Conservation (phyloP, 2,888 invertebrate species). For the Sphaerophoria rueppellii region DNA sequence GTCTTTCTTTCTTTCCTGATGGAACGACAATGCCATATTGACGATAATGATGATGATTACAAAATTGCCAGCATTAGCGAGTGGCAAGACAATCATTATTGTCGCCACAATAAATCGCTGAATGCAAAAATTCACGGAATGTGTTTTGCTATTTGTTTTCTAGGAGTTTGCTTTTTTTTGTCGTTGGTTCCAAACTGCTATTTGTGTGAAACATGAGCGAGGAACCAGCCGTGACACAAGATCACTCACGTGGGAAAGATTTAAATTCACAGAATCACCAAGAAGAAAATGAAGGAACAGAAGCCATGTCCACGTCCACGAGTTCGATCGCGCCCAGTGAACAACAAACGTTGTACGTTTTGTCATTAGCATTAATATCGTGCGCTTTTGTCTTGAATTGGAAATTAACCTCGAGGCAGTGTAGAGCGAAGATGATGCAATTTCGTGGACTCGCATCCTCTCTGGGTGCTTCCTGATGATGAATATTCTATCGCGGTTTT, state of each 20-base stretch:
- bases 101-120: constrained; percentile 53
- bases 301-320: background rate
- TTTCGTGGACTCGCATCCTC: background rate
- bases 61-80: constrained; percentile 68
- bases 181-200: constrained; percentile 29
- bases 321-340: constrained; percentile 20
- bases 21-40: constrained; percentile 44
- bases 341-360: constrained; percentile 36
- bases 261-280: background rate
- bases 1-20: constrained; percentile 27
- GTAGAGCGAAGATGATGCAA: constrained; percentile 45
- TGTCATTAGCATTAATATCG: constrained; percentile 70
- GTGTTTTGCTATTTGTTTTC: constrained; percentile 61
- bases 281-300: background rate
- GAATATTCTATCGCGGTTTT: constrained; percentile 40
- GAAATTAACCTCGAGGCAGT: constrained; percentile 58
- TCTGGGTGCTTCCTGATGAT: constrained; percentile 8
- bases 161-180: constrained; percentile 21
- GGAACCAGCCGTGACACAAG: constrained; percentile 54
- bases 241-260: constrained; percentile 69
- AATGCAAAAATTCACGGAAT: constrained; percentile 63
- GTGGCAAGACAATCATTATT: constrained; percentile 62
- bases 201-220: constrained; percentile 53
- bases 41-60: constrained; percentile 61
- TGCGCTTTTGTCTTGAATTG: constrained; percentile 65